Conservation (phyloP, 2,888 invertebrate genomes). For the Drosophila kuntzei region DNA sequence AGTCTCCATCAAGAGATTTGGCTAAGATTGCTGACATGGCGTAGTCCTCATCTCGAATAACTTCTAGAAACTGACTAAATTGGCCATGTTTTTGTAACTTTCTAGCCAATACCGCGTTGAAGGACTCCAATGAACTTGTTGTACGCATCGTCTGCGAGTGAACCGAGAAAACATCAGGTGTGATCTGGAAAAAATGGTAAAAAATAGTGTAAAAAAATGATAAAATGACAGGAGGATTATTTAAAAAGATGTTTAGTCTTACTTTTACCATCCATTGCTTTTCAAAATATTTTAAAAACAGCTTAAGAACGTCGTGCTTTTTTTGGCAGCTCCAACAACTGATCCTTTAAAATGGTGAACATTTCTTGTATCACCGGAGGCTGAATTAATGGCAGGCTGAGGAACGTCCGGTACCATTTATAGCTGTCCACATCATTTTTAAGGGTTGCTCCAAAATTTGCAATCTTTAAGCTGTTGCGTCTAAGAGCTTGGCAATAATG, state of each 20-base stretch:
- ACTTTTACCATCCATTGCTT: constrained; percentile 13
- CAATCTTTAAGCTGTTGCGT: too few species aligned
- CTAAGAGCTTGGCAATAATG: too few species aligned
- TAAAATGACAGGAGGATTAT: background rate
- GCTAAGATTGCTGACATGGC: background rate
- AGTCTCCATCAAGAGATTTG: background rate
- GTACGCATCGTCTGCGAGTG: constrained; percentile 9
- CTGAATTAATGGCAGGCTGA: constrained; percentile 15
- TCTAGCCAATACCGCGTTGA: constrained; percentile 9
- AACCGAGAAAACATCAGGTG: constrained; percentile 16
- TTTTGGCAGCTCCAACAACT: constrained; percentile 7
- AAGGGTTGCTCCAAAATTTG: too few species aligned
- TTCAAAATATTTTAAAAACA: constrained; percentile 5
- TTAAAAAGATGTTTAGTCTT: background rate
- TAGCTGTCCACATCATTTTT: background rate
- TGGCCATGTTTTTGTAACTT: background rate
- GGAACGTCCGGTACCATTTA: too few species aligned
- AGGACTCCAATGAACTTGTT: constrained; percentile 18
- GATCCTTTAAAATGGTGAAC: constrained; percentile 8
- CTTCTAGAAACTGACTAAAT: background rate
- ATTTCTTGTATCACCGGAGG: constrained; percentile 1
- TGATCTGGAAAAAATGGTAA: background rate
- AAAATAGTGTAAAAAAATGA: background rate
- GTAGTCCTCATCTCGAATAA: constrained; percentile 16
- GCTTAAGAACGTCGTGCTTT: background rate